Evolutionary conservation across 37 sponge, comb jelly and placozoan genomes (phyloP), one percentile per base, ranked within the genome.

Genomic region (Petrosia ficiformis): DNA sequence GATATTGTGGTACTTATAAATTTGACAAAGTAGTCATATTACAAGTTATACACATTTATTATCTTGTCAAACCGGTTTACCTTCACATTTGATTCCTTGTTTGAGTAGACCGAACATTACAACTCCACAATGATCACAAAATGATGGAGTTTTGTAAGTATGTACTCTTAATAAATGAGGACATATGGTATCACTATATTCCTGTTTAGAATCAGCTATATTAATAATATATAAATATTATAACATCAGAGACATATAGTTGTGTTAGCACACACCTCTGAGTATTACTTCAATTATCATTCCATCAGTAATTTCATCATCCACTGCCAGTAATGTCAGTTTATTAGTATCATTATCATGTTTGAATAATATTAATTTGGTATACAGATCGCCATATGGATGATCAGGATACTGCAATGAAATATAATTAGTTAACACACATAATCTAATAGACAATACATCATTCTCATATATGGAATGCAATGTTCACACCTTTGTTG

Each of bases 31-130:
- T n/a, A n/a, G n/a, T n/a, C n/a, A n/a, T n/a, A n/a, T n/a, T n/a
- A n/a, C n/a, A n/a, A n/a, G n/a, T n/a, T n/a, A n/a, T n/a, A n/a
- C n/a, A n/a, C n/a, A n/a, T n/a, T n/a, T n/a, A n/a, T n/a, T n/a
- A n/a, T n/a, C n/a, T n/a, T n/a, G n/a, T n/a, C n/a, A n/a, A n/a
- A n/a, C n/a, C n/a, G n/a, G n/a, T 57, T 38, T 60, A 92, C 96
- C 96, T 68, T 88, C 82, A 84, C 96, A 95, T 65, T 92, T 95
- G 63, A 95, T 76, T 63, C 96, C 96, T 77, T 95, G 96, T 39
- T 84, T 86, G 43, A 89, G 77, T 2, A 95, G 65, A 0, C 96
- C 96, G 67, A 83, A 80, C 73, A 95, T 77, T 35, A 95, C 71
- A 34, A 77, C 42, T 29, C 96, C 96, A 71, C 96, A 95, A 68